Evolutionary conservation across 2,888 invertebrate genomes (phyloP).

Genomic region (Brachycybe producta): DNA sequence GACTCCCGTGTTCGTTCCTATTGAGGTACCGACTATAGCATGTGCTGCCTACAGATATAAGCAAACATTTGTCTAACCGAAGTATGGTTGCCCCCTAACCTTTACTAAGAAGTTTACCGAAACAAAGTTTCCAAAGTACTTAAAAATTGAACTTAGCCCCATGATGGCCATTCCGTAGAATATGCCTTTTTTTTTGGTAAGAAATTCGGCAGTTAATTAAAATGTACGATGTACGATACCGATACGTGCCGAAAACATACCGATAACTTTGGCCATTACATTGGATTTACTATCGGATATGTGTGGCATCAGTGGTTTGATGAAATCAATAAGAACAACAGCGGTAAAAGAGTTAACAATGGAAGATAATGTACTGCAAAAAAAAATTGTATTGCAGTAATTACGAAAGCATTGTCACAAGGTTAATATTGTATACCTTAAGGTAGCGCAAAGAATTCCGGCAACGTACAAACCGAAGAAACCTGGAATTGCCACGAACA

Average conservation of each 20-base stretch:
- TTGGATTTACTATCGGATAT: slow-evolving; percentile 1
- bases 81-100: too few species aligned
- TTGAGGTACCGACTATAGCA: slow-evolving; percentile 10
- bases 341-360: slow-evolving; percentile 8
- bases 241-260: too few species aligned
- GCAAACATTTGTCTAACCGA: not conserved
- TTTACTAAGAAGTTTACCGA: not conserved
- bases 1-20: slow-evolving; percentile 9
- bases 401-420: not conserved
- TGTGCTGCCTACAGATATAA: not conserved
- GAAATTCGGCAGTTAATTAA: too few species aligned
- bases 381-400: too few species aligned
- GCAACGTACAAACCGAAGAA: slow-evolving; percentile 7
- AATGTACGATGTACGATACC: too few species aligned
- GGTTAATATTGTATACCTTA: slow-evolving; percentile 3
- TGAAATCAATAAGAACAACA: slow-evolving; percentile 9
- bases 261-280: slow-evolving; percentile 1
- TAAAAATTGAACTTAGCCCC: slow-evolving; percentile 1
- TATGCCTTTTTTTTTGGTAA: too few species aligned
- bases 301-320: not conserved
- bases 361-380: slow-evolving; percentile 13
- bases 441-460: slow-evolving; percentile 8
- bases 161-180: slow-evolving; percentile 6
- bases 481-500: slow-evolving; percentile 4
- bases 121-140: slow-evolving; percentile 8